Evolutionary conservation across 2,888 invertebrate species (phyloP).

Genomic region (Drosophila fungiperda): DNA sequence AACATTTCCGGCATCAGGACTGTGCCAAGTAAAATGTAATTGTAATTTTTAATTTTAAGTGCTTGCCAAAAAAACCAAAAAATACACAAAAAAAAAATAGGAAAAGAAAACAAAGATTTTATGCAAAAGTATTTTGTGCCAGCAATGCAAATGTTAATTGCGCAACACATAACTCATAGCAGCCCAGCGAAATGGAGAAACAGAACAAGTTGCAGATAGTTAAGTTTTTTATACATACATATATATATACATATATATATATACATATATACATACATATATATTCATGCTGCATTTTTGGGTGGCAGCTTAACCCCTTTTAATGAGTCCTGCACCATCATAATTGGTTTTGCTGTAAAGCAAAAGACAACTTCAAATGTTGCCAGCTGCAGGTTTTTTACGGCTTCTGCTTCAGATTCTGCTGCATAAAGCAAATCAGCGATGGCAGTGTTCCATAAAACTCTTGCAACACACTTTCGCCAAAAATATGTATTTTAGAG

Average conservation of each 20-base stretch:
- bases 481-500: background rate
- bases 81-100: background rate
- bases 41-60: constrained; percentile 80
- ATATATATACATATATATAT: background rate
- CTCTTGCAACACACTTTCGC: constrained; percentile 8
- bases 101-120: constrained; percentile 8
- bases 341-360: constrained; percentile 53
- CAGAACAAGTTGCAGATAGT: constrained; percentile 18
- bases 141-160: constrained; percentile 78
- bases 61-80: constrained; percentile 59
- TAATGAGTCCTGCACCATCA: constrained; percentile 61
- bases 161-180: constrained; percentile 76
- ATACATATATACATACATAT: background rate
- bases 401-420: background rate
- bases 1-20: constrained; percentile 39
- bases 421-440: constrained; percentile 23
- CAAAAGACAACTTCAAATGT: constrained; percentile 43
- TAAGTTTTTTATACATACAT: constrained; percentile 1
- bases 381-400: constrained; percentile 39
- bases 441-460: constrained; percentile 16
- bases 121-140: constrained; percentile 68
- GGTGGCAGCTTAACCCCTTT: constrained; percentile 17
- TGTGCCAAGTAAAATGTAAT: constrained; percentile 75
- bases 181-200: background rate
- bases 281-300: constrained; percentile 22